phyloP scores from a whole-genome alignment of 2,888 invertebrate genomes.

The Apamea anceps region DNA sequence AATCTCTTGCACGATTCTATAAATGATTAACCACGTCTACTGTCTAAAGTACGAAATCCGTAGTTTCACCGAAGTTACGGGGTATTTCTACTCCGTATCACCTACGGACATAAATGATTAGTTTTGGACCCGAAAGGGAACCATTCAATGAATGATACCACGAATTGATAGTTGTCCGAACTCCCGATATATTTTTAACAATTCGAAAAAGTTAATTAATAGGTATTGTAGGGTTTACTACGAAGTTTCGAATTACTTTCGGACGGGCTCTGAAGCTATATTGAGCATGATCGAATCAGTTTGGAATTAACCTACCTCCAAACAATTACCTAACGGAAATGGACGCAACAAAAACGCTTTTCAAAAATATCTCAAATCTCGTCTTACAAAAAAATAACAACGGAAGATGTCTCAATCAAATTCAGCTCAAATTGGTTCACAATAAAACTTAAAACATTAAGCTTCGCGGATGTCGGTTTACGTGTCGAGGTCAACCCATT shows the following conservation, averaged over 20 bases:
- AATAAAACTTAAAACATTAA: slow-evolving; percentile 64
- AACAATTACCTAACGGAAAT: slow-evolving; percentile 24
- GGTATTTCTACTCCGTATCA: neutral
- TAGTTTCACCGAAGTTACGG: neutral
- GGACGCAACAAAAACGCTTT: slow-evolving; percentile 26
- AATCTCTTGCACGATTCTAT: slow-evolving; percentile 7
- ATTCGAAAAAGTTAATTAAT: neutral
- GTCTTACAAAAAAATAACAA: slow-evolving; percentile 53
- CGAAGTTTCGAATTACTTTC: neutral
- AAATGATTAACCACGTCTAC: slow-evolving; percentile 7
- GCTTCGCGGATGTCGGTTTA: slow-evolving; percentile 70
- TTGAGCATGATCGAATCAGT: neutral
- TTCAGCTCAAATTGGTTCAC: slow-evolving; percentile 57
- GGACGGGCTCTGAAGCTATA: neutral
- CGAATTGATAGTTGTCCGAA: neutral
- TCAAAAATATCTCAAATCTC: slow-evolving; percentile 35
- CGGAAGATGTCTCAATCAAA: slow-evolving; percentile 58
- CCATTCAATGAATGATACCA: neutral
- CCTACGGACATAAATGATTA: neutral
- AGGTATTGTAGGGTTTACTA: neutral
- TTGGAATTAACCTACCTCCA: slow-evolving; percentile 6
- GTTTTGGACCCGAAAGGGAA: neutral
- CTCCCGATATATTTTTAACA: neutral
- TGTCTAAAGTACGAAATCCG: neutral
- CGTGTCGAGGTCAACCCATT: slow-evolving; percentile 71